phyloP scores from a whole-genome alignment of 1,140 invertebrate genomes.

The Holcopasites calliopsidis region DNA sequence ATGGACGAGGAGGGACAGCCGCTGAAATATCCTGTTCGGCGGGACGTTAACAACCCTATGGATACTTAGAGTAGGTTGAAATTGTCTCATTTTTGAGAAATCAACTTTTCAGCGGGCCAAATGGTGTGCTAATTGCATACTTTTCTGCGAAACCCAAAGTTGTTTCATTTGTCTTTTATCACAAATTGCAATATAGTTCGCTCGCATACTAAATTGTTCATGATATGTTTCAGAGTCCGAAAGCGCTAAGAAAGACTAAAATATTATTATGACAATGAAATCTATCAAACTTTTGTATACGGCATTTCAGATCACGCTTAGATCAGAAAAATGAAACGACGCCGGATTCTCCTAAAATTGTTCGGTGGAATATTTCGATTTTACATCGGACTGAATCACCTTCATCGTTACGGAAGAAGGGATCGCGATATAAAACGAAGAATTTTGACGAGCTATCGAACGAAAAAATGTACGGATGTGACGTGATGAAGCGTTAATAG shows the following conservation, averaged over 20 bases:
- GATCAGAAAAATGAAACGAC: too few species aligned
- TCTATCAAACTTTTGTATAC: too few species aligned
- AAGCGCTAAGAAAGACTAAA: too few species aligned
- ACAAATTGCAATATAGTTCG: not conserved
- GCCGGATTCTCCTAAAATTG: not conserved
- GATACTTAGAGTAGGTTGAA: not conserved
- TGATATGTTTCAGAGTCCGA: not conserved
- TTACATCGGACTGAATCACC: not conserved
- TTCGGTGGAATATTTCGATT: not conserved
- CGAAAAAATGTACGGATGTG: not conserved
- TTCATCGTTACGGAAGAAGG: not conserved
- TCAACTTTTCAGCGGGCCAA: not conserved
- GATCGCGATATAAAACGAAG: not conserved
- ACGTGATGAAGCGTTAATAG: slow-evolving; percentile 58
- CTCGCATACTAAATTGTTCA: not conserved
- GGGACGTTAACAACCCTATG: not conserved
- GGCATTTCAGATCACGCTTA: too few species aligned
- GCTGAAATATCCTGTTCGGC: slow-evolving; percentile 4
- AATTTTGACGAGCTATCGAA: not conserved
- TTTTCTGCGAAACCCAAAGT: not conserved
- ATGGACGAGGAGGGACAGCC: not conserved
- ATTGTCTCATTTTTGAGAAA: not conserved
- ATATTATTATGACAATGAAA: too few species aligned
- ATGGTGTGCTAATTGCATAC: not conserved
- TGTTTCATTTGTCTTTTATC: not conserved